A percentile compares a stretch with the other conserved stretches of the same genome.
Conservation (phyloP, 2,888 invertebrate genomes). For the Aleiodes testaceus region DNA sequence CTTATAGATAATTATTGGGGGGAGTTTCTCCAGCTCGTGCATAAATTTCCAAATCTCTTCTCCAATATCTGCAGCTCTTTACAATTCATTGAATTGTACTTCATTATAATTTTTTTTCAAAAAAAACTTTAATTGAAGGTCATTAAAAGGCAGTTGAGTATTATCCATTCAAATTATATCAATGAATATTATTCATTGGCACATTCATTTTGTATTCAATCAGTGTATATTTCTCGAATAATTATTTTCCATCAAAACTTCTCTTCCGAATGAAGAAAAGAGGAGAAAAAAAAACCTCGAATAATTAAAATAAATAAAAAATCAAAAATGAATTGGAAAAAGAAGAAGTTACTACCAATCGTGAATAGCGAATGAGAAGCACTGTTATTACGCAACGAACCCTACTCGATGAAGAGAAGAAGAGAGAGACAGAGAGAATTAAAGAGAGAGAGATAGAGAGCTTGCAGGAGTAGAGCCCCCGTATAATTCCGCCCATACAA, state of each 20-base stretch:
- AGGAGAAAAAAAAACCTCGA: constrained; percentile 15
- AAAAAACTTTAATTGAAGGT: constrained; percentile 13
- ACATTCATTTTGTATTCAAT: constrained; percentile 22
- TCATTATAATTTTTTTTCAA: not conserved
- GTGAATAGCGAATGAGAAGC: constrained; percentile 48
- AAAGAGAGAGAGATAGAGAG: constrained; percentile 43
- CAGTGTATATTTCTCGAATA: constrained; percentile 20
- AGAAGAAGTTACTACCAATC: constrained; percentile 7
- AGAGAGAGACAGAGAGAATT: not conserved
- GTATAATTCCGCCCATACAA: constrained; percentile 73
- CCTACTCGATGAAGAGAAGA: constrained; percentile 51
- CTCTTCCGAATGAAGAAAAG: constrained; percentile 7
- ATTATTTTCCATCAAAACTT: constrained; percentile 30
- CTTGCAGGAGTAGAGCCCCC: constrained; percentile 57
- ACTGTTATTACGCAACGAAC: constrained; percentile 54
- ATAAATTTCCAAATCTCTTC: constrained; percentile 1
- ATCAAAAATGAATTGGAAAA: no score
- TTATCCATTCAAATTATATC: constrained; percentile 31
- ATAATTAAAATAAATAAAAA: no score
- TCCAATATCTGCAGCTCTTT: not conserved
- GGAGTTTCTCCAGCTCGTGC: constrained; percentile 49
- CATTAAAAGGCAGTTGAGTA: constrained; percentile 7
- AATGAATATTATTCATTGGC: constrained; percentile 21
- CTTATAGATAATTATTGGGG: constrained; percentile 60
- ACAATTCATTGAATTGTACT: not conserved